Base-by-base conservation (phyloP, 2,797 vertebrate species). In the Anolis apletophallus region DNA sequence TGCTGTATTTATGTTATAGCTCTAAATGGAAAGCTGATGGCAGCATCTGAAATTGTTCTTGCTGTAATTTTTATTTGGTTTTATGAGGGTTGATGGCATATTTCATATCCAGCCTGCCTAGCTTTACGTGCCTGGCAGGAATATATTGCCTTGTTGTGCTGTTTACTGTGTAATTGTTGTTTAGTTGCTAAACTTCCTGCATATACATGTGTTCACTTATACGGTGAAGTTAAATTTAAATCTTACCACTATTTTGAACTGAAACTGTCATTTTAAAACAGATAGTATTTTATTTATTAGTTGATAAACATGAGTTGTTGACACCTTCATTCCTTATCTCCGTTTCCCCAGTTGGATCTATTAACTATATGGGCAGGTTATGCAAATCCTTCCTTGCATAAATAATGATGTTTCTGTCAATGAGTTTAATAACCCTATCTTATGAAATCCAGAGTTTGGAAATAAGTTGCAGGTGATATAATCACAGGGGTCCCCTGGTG, bases 91-190 rank as follows among this genome's bases (percentile, higher is more conserved):
- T 80, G 64, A 0, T 64, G 34, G 80, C 84, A 40, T 88, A 68
- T 88, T 93, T 91, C 59, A 54, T 89, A 83, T 87, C 74, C 74
- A 88, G 68, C 61, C 86, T 90, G 81, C 91, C 88, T 79, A 84
- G 88, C 90, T 76, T 91, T 83, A 3, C 34, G 87, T 91, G 93
- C 69, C 81, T 4, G 0, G 0, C 80, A 85, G 91, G 89, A 94
- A 76, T n/a, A 2, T 89, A 4, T 85, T 89, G 86, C 88, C 32
- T 88, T 78, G 73, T 91, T n/a, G 12, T 16, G 8, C 36, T 9
- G 71, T 83, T 92, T 90, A 87, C 40, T 10, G 85, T 93, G 80
- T 74, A 85, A 89, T 84, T 85, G 34, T 71, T 64, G 75, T 92
- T 87, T 93, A 59, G 85, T 88, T 83, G 13, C 52, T 64, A 52